Evolutionary conservation across 2,113 vertebrate species (phyloP), one percentile per base, ranked within the genome.

Genomic region (Triplophysa dalaica): DNA sequence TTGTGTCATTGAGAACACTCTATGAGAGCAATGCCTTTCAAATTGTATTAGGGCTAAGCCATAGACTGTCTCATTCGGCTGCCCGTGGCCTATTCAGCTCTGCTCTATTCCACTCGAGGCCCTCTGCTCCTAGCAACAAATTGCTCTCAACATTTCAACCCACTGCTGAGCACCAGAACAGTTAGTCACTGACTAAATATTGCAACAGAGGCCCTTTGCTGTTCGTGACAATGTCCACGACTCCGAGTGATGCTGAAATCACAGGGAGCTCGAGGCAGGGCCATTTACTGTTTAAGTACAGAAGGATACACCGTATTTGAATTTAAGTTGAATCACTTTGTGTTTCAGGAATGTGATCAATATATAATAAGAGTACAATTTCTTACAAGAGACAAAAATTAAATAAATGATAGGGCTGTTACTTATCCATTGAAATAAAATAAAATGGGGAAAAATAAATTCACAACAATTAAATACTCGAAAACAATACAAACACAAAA

Each of bases 11-110:
- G 81, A 86, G 87, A 85, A 87, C 82, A 69, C 75, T 80, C 26
- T 77, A 58, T 54, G 77, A 87, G 78, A 70, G 84, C 70, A 85
- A 82, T 81, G 82, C 84, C 75, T 85, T 88, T 87, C 79, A 86
- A 85, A 89, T 86, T 88, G 84, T 56, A 83, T 90, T 88, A 85
- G 86, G 52, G 78, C 70, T 72, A 64, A 83, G 83, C 75, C 82
- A 60, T 75, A 69, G 82, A 81, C 70, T 79, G 85, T 83, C 85
- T 82, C 85, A 81, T 77, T 77, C 76, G 84, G 83, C 80, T 70
- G 84, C 78, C 29, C 70, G 84, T 64, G 85, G 85, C 85, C 82
- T 79, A 85, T 86, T 82, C 82, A 73, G 38, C 52, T 58, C 79
- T 65, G 65, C 65, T 86, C 13, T 48, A 78, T 85, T 82, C 12